Base-by-base conservation (phyloP, 1,140 invertebrate species). In the Leptonema lineaticorne region DNA sequence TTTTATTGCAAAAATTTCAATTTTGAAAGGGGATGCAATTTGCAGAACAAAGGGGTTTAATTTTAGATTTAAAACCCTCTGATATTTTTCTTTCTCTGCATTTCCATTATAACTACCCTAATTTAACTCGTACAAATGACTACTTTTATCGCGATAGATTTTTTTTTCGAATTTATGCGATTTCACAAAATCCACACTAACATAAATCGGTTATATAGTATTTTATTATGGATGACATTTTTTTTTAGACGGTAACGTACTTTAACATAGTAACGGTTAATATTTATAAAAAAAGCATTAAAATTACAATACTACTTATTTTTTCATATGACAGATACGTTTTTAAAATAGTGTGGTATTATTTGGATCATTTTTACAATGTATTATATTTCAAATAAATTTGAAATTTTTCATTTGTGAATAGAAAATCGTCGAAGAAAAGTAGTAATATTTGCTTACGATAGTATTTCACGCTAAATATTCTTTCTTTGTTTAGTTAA, bases 41-140 rank as follows among this genome's bases (percentile, higher is more conserved):
- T 73, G 68, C 71, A 69, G 67, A 68, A 73, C 71, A 73, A 73
- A 73, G 71, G 71, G 71, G 65, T 73, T 69, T 69, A 73, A 69
- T 72, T 72, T 69, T 59, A 24, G 30, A 48, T 63, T 66, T 41
- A 37, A 24, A 41, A 24, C 28, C 28, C 28, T 58, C 24, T 63
- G 16, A 59, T 20, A 11, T 59, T 29, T 59, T 20, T 29, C 20
- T 33, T 5, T 7, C 8, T 27, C 56, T n/a, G n/a, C n/a, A n/a
- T n/a, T n/a, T n/a, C 37, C 37, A 16, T 41, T 41, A 41, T 11
- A n/a, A n/a, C n/a, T n/a, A n/a, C n/a, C n/a, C n/a, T n/a, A n/a
- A n/a, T n/a, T n/a, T n/a, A n/a, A n/a, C n/a, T n/a, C 9, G 37
- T 4, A 11, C 37, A 41, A 41, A 41, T 41, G 16, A 41, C 9